Evolutionary conservation across 2,113 vertebrate genomes (phyloP).

Genomic region (Oncorhynchus keta): DNA sequence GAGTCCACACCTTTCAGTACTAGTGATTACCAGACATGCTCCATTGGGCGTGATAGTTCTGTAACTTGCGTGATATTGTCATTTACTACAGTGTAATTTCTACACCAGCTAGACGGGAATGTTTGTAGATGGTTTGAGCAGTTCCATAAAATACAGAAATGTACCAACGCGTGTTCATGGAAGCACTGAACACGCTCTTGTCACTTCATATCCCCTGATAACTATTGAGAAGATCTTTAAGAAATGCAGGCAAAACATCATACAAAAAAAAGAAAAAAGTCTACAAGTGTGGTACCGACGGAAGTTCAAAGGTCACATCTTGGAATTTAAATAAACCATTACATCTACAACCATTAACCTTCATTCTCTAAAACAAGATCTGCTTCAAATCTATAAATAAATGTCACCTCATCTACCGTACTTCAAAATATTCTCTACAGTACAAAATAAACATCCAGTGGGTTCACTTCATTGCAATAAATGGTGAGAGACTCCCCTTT

Average conservation of each 20-base stretch:
- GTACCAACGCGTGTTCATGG: background rate
- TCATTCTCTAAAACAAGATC: conserved; percentile 28
- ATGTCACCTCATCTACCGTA: conserved; percentile 30
- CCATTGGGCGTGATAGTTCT: background rate
- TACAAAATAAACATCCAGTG: conserved; percentile 55
- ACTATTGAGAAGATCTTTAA: background rate
- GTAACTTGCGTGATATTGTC: background rate
- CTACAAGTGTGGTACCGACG: background rate
- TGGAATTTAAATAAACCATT: conserved; percentile 27
- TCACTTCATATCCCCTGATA: background rate
- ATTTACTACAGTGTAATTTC: background rate
- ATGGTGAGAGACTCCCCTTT: conserved; percentile 19
- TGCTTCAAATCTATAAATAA: conserved; percentile 50
- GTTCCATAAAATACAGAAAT: too few relatives aligned
- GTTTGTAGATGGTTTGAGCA: too few relatives aligned
- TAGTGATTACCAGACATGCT: background rate
- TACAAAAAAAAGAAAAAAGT: background rate
- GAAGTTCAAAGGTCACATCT: conserved; percentile 1
- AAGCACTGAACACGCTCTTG: background rate
- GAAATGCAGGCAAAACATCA: too few relatives aligned
- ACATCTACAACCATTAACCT: conserved; percentile 36
- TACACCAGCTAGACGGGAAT: background rate
- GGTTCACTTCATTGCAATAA: conserved; percentile 55
- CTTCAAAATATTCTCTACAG: conserved; percentile 45
- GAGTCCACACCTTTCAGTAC: conserved; percentile 3